These are phyloP conservation scores for Tichodroma muraria DNA, from an alignment of 2,113 vertebrate species.

Conservation along the genomic window DNA sequence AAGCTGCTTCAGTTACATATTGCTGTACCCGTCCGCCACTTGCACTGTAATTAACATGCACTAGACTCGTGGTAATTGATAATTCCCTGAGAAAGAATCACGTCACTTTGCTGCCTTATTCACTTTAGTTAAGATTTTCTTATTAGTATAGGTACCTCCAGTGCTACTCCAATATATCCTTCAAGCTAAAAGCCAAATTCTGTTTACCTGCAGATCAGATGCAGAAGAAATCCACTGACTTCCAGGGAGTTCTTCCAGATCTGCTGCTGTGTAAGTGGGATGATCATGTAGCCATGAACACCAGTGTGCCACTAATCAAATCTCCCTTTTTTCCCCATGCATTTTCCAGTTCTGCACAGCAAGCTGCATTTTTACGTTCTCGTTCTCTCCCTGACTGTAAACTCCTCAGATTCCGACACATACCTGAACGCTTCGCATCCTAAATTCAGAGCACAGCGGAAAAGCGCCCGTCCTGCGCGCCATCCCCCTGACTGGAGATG, in stretches of 20 bases:
- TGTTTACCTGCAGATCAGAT: background rate
- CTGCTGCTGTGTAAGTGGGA: background rate
- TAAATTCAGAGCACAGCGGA: background rate
- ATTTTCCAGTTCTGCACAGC: background rate
- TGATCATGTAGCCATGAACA: background rate
- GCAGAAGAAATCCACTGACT: constrained; percentile 12
- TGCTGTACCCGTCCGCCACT: background rate
- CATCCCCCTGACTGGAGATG: background rate
- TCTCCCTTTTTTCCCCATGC: accelerated
- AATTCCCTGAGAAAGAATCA: background rate
- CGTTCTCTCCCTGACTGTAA: background rate
- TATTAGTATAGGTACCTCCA: background rate
- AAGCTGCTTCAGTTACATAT: background rate
- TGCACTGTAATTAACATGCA: background rate
- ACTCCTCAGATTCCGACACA: constrained; percentile 10
- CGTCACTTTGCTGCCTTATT: background rate
- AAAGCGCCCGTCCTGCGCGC: background rate
- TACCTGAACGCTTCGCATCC: background rate
- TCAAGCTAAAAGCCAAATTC: background rate
- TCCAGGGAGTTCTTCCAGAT: constrained; percentile 11
- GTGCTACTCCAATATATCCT: background rate
- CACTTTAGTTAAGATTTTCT: background rate
- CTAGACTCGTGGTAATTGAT: background rate
- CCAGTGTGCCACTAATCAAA: background rate
- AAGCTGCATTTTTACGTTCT: background rate